Evolutionary conservation across 2,113 vertebrate genomes (phyloP).

Genomic region (Pterocles burchelli): DNA sequence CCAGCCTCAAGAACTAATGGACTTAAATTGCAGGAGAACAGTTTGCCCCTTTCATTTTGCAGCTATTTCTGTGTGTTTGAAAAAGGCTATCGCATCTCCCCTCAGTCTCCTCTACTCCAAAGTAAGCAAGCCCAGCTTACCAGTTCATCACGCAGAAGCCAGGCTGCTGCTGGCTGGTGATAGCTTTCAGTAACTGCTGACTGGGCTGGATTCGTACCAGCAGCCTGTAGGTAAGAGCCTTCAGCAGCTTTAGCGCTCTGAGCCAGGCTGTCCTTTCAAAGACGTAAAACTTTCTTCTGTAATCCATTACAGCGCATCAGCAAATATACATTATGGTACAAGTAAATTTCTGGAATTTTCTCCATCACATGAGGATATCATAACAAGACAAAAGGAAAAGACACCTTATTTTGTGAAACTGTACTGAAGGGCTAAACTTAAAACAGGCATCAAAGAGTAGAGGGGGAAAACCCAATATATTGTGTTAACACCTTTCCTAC

Average conservation of each 20-base stretch:
- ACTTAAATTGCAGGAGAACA: not conserved
- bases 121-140: slow-evolving; percentile 8
- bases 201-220: slow-evolving; percentile 16
- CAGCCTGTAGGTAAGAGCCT: not conserved
- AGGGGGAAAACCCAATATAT: slow-evolving; percentile 28
- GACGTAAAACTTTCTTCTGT: not conserved
- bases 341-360: not conserved
- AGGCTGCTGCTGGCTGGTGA: slow-evolving; percentile 13
- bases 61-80: not conserved
- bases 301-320: not conserved
- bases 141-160: slow-evolving; percentile 2
- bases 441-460: not conserved
- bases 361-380: not conserved
- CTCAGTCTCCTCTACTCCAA: not conserved
- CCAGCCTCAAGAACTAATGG: not conserved
- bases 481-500: slow-evolving; percentile 41
- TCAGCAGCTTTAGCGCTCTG: not conserved
- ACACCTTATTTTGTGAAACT: not conserved
- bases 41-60: not conserved
- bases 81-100: not conserved
- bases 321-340: not conserved
- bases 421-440: not conserved
- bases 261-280: not conserved
- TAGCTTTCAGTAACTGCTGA: slow-evolving; percentile 30
- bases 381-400: not conserved